These are phyloP conservation scores for Hesperophylax magnus DNA, from an alignment of 1,140 invertebrate genomes.

Conservation along the genomic window DNA sequence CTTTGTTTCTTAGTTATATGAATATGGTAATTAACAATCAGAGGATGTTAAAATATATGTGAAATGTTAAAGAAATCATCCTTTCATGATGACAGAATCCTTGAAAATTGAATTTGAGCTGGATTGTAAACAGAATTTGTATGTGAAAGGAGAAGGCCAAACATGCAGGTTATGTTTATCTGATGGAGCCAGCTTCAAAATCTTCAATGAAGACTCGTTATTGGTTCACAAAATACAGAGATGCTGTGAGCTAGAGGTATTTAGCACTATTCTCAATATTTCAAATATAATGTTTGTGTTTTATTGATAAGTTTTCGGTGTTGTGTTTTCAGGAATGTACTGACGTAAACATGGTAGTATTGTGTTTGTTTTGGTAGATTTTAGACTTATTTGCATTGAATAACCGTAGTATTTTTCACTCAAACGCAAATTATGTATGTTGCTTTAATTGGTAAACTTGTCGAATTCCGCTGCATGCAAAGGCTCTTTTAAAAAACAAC, in stretches of 20 bases:
- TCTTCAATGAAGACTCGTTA: conserved; percentile 22
- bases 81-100: neutral
- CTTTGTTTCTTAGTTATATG: too few relatives aligned
- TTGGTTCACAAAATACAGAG: conserved; percentile 36
- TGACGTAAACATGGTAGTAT: neutral
- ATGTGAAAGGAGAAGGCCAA: conserved; percentile 33
- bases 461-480: too few relatives aligned
- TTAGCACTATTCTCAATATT: neutral
- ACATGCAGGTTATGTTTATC: conserved; percentile 42
- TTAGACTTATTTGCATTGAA: neutral
- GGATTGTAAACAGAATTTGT: conserved; percentile 3
- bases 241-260: conserved; percentile 38
- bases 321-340: neutral
- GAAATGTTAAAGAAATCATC: too few relatives aligned
- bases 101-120: conserved; percentile 19
- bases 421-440: neutral
- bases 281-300: neutral
- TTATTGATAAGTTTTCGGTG: neutral
- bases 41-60: too few relatives aligned
- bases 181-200: conserved; percentile 39
- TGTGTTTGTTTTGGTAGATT: neutral
- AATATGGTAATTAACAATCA: neutral
- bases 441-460: too few relatives aligned
- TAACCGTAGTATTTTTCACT: neutral
- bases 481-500: too few relatives aligned